A percentile compares a stretch with the other conserved stretches of the same genome.
Evolutionary conservation across 2,888 invertebrate genomes (phyloP).

Genomic region (Pseudococcus viburni): DNA sequence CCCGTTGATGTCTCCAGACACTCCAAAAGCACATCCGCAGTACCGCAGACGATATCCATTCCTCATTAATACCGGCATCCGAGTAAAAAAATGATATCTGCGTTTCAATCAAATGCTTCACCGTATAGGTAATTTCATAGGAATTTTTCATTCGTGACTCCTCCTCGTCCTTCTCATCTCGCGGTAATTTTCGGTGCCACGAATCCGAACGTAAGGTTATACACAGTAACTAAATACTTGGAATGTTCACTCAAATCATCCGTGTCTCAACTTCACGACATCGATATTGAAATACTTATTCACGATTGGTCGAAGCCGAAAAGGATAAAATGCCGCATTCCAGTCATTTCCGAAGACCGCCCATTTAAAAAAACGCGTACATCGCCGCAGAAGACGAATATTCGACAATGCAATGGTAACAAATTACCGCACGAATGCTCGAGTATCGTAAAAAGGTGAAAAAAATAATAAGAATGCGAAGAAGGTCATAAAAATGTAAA

Average conservation of each 20-base stretch:
- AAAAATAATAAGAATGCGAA: conserved; percentile 27
- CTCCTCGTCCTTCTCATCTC: not conserved
- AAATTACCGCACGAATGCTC: conserved; percentile 1
- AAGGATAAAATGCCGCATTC: conserved; percentile 12
- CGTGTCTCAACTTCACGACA: conserved; percentile 7
- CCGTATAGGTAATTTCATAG: not conserved
- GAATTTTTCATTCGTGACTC: not conserved
- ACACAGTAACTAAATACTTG: not conserved
- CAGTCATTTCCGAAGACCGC: not conserved
- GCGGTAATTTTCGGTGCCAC: not conserved
- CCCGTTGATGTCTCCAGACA: no score
- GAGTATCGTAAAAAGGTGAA: not conserved
- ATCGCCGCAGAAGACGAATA: not conserved
- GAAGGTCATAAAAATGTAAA: conserved; percentile 45
- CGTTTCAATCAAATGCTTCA: not conserved
- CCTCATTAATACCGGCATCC: no score
- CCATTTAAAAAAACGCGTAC: not conserved
- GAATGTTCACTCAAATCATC: not conserved
- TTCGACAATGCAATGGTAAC: conserved; percentile 14
- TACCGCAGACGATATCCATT: no score
- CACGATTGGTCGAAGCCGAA: conserved; percentile 28
- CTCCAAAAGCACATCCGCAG: no score
- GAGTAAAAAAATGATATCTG: no score
- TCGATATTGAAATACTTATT: not conserved
- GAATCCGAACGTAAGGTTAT: not conserved